Percentiles rank a stretch among this genome's conserved stretches.
Conservation (phyloP, 2,888 invertebrate species). For the Rhagium mordax region DNA sequence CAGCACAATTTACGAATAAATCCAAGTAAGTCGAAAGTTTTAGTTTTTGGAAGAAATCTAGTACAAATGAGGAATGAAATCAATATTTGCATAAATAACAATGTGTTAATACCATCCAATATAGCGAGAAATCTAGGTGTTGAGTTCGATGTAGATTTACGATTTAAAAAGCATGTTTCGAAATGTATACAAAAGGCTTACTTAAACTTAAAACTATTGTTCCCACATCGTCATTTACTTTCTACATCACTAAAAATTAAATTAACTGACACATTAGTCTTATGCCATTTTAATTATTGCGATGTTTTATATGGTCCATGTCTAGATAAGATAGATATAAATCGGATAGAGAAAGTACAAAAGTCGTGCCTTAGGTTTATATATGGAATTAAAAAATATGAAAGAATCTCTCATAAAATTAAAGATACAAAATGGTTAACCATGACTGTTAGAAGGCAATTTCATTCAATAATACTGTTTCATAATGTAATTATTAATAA, state of each 20-base stretch:
- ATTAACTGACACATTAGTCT: background rate
- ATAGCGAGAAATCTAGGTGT: slow-evolving; percentile 22
- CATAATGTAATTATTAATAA: no score
- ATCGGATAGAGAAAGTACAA: background rate
- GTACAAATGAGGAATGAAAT: background rate
- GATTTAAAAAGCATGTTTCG: slow-evolving; percentile 21
- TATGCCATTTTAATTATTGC: background rate
- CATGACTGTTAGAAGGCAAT: background rate
- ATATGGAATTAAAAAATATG: no score
- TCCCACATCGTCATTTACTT: background rate
- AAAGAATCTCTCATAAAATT: no score
- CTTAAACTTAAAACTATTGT: slow-evolving; percentile 25
- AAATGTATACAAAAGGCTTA: slow-evolving; percentile 20
- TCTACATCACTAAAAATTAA: background rate
- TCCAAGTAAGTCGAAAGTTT: background rate
- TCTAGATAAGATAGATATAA: background rate
- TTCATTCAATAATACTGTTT: no score
- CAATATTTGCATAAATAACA: background rate
- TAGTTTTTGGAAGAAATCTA: background rate
- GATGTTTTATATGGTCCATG: no score
- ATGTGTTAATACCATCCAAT: background rate
- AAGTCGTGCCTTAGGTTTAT: no score
- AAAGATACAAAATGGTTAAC: no score
- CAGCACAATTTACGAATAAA: background rate
- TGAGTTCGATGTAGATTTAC: slow-evolving; percentile 12